phyloP scores from a whole-genome alignment of 2,113 vertebrate genomes.

The Entomyzon cyanotis region DNA sequence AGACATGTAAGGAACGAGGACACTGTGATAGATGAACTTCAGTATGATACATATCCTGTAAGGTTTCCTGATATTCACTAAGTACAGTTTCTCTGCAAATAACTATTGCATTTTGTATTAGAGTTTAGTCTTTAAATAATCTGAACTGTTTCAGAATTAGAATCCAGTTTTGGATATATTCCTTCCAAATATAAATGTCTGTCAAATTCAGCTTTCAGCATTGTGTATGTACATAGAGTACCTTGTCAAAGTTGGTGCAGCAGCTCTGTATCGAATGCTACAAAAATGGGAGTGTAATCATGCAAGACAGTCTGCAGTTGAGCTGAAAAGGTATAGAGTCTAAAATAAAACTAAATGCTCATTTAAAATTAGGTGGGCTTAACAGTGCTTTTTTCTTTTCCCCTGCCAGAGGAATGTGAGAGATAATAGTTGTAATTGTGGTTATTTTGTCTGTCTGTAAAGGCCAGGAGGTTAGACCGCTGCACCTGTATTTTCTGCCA shows the following conservation, averaged over 20 bases:
- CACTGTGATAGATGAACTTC: background rate
- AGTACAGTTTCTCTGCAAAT: background rate
- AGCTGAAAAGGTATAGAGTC: background rate
- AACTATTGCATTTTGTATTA: background rate
- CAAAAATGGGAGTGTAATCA: background rate
- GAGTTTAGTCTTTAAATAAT: background rate
- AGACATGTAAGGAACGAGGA: background rate
- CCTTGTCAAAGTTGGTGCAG: background rate
- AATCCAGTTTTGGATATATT: background rate
- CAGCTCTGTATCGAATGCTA: background rate
- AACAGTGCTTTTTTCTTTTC: background rate
- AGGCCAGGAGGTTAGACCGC: constrained; percentile 72
- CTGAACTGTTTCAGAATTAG: background rate
- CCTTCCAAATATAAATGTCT: background rate
- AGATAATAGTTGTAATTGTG: constrained; percentile 29
- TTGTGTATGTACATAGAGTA: background rate
- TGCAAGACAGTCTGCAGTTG: background rate
- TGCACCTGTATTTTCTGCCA: constrained; percentile 70
- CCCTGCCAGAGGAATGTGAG: constrained; percentile 49
- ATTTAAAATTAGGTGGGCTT: background rate
- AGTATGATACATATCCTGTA: background rate
- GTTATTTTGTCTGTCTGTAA: constrained; percentile 62
- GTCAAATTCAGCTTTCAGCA: background rate
- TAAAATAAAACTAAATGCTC: background rate
- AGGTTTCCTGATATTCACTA: background rate